A percentile compares a stretch with the other conserved stretches of the same genome.
These are phyloP conservation scores for rat (Rattus norvegicus) DNA, from an alignment of 2,113 vertebrate species.

Conservation along the genomic window DNA sequence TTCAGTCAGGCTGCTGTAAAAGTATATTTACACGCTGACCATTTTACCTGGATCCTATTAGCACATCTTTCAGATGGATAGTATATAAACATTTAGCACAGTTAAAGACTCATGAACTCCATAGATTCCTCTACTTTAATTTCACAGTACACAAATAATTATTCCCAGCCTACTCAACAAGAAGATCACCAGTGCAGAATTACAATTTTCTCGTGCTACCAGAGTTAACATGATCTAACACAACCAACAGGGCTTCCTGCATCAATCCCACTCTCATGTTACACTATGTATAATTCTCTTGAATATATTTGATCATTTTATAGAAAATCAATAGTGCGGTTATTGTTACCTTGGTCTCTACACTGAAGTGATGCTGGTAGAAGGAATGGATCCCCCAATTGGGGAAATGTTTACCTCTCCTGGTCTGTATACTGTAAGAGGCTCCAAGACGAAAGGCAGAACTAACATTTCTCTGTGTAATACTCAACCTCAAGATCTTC, in stretches of 20 bases:
- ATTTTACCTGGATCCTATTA: too few species aligned
- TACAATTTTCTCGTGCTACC: neutral
- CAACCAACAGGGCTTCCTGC: neutral
- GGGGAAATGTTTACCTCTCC: neutral
- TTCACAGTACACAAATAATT: too few species aligned
- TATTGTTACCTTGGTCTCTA: conserved; percentile 23
- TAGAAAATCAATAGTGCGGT: neutral
- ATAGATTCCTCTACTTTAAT: too few species aligned
- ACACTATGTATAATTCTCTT: neutral
- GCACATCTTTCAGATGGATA: too few species aligned
- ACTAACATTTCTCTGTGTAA: too few species aligned
- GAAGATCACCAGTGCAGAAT: too few species aligned
- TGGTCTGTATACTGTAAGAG: neutral
- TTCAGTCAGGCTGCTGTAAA: neutral
- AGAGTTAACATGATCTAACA: neutral
- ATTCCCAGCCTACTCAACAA: too few species aligned
- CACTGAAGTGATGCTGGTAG: neutral
- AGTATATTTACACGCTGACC: too few species aligned
- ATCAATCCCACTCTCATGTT: neutral
- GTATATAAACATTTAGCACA: too few species aligned
- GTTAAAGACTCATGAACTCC: too few species aligned
- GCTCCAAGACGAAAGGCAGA: too few species aligned
- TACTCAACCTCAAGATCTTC: too few species aligned
- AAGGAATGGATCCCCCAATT: neutral
- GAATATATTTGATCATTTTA: neutral